These are phyloP conservation scores for Orchesella cincta DNA, from an alignment of 1,140 invertebrate genomes.

Conservation along the genomic window DNA sequence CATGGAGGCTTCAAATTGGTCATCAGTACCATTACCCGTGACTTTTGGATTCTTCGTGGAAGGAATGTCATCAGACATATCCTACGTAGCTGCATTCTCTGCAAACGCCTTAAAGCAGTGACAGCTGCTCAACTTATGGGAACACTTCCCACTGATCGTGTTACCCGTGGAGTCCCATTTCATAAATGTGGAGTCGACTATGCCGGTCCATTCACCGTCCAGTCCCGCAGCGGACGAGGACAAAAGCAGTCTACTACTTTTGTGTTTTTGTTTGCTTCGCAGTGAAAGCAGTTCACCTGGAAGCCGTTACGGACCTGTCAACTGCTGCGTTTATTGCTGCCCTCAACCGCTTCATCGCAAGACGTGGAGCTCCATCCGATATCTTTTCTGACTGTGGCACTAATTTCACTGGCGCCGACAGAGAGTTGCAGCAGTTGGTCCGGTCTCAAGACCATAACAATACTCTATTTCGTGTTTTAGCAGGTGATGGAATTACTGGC, in stretches of 20 bases:
- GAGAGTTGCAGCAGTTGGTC: slow-evolving; percentile 47
- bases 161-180: slow-evolving; percentile 52
- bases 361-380: slow-evolving; percentile 41
- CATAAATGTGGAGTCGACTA: slow-evolving; percentile 55
- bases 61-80: not conserved
- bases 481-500: no score
- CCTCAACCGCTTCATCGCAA: slow-evolving; percentile 37
- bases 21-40: not conserved
- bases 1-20: not conserved
- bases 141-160: slow-evolving; percentile 48
- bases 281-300: slow-evolving; percentile 43
- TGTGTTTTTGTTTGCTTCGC: slow-evolving; percentile 38
- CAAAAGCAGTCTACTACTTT: slow-evolving; percentile 38
- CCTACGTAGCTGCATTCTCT: no score
- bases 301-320: slow-evolving; percentile 40
- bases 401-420: slow-evolving; percentile 53
- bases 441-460: no score
- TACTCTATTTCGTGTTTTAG: no score
- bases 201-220: slow-evolving; percentile 55
- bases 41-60: not conserved
- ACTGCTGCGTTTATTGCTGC: slow-evolving; percentile 37
- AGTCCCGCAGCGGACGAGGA: slow-evolving; percentile 42
- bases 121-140: no score
- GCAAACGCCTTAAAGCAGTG: no score
- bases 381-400: slow-evolving; percentile 54